A percentile compares a stretch with the other conserved stretches of the same genome.
Conservation (phyloP, 2,797 vertebrate genomes). For the Lycodopsis pacificus region DNA sequence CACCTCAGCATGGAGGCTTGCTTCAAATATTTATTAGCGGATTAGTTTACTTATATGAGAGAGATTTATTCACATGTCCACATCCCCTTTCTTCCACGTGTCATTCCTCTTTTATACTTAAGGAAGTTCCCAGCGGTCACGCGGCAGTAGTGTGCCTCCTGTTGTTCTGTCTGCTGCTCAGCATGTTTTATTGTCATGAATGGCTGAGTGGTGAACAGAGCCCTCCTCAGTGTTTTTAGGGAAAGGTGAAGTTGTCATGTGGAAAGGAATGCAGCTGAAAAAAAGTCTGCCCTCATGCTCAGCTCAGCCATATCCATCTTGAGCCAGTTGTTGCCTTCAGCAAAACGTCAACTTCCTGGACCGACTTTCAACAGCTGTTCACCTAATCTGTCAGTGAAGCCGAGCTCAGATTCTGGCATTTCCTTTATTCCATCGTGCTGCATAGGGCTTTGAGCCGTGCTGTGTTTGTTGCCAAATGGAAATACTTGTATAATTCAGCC, state of each 20-base stretch:
- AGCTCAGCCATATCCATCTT: constrained; percentile 46
- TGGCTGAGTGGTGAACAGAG: constrained; percentile 30
- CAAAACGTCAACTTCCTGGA: constrained; percentile 55
- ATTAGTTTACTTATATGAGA: not conserved
- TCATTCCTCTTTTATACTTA: constrained; percentile 60
- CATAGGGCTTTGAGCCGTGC: constrained; percentile 16
- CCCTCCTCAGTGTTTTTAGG: constrained; percentile 13
- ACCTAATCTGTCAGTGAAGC: constrained; percentile 61
- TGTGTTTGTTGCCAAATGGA: not conserved
- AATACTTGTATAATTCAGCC: constrained; percentile 24
- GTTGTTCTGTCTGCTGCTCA: constrained; percentile 28
- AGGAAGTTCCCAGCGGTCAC: constrained; percentile 56
- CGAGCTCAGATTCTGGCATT: constrained; percentile 55
- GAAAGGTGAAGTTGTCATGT: constrained; percentile 60
- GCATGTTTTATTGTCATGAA: constrained; percentile 31
- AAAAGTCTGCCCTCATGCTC: constrained; percentile 36
- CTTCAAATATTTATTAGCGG: not conserved
- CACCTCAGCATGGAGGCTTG: not conserved
- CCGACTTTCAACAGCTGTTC: constrained; percentile 75
- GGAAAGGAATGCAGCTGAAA: constrained; percentile 60
- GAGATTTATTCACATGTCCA: constrained; percentile 35
- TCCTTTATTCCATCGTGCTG: constrained; percentile 41
- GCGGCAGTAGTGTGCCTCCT: constrained; percentile 30
- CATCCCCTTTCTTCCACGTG: constrained; percentile 56
- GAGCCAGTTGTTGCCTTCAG: constrained; percentile 50